Percentiles rank a stretch among this genome's conserved stretches.
These are phyloP conservation scores for Sebastes hopkinsi DNA, from an alignment of 2,797 vertebrate species.

Conservation along the genomic window DNA sequence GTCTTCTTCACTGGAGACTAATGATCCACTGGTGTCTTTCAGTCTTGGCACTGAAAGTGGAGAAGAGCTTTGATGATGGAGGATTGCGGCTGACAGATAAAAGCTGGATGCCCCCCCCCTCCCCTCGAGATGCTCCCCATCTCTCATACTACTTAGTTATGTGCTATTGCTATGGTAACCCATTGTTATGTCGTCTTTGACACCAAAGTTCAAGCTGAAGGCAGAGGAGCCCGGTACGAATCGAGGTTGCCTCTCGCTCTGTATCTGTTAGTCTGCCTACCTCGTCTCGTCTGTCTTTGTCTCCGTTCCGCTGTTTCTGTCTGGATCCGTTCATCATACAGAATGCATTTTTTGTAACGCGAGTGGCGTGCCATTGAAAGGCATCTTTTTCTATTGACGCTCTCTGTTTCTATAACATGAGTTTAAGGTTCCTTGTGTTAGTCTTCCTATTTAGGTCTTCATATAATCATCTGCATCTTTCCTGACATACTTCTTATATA, in stretches of 20 bases:
- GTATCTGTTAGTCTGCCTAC: background rate
- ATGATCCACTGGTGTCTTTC: conserved; percentile 74
- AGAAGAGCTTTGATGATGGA: conserved; percentile 78
- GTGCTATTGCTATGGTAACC: conserved; percentile 77
- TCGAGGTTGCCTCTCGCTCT: conserved; percentile 20
- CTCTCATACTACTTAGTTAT: conserved; percentile 68
- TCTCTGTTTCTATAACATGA: background rate
- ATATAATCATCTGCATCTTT: conserved; percentile 9
- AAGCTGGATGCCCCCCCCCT: conserved; percentile 50
- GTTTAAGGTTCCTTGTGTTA: background rate
- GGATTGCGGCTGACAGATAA: conserved; percentile 71
- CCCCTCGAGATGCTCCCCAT: conserved; percentile 47
- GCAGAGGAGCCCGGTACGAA: conserved; percentile 10
- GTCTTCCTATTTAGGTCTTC: background rate
- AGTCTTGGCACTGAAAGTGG: conserved; percentile 66
- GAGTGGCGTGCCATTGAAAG: background rate
- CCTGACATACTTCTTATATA: background rate
- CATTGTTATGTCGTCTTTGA: conserved; percentile 73
- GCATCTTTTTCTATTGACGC: background rate
- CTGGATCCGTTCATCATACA: background rate
- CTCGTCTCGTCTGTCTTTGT: conserved; percentile 17
- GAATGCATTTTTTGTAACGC: background rate
- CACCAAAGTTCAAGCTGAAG: conserved; percentile 60
- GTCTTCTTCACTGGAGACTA: conserved; percentile 71
- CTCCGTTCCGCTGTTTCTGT: conserved; percentile 9